These are phyloP conservation scores for Xanthorhoe spadicearia DNA, from an alignment of 2,888 invertebrate species.

Conservation along the genomic window DNA sequence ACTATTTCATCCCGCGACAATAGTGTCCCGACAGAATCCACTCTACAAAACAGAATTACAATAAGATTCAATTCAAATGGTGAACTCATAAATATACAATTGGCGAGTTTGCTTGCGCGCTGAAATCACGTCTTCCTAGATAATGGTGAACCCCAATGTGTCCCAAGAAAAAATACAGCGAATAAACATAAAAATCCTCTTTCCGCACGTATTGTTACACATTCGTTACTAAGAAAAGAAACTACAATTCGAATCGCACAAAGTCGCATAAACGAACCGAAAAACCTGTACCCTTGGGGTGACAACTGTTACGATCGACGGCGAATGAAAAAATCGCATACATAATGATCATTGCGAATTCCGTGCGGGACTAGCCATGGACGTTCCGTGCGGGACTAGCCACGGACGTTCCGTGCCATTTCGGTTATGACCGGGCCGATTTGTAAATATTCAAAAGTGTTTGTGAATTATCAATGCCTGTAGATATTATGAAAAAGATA, in stretches of 20 bases:
- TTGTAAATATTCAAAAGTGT: constrained; percentile 15
- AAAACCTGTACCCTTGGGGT: constrained; percentile 69
- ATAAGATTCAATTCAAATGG: constrained; percentile 62
- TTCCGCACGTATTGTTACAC: constrained; percentile 80
- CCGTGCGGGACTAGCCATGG: constrained; percentile 35
- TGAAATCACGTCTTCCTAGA: constrained; percentile 73
- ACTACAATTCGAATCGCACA: constrained; percentile 78
- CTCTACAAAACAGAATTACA: constrained; percentile 43
- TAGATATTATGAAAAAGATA: neutral
- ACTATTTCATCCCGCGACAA: constrained; percentile 35
- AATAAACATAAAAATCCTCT: constrained; percentile 59
- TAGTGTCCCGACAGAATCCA: constrained; percentile 37
- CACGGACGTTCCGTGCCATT: constrained; percentile 16
- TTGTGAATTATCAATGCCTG: neutral
- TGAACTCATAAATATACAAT: constrained; percentile 83
- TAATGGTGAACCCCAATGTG: constrained; percentile 64
- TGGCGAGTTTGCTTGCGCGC: constrained; percentile 72
- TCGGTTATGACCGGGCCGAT: constrained; percentile 31
- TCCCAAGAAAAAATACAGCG: constrained; percentile 65
- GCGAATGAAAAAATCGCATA: constrained; percentile 57
- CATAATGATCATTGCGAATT: constrained; percentile 54
- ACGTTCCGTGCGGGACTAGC: constrained; percentile 32
- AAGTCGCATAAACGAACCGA: constrained; percentile 79
- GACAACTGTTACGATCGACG: constrained; percentile 63
- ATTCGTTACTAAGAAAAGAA: constrained; percentile 76